Evolutionary conservation across 2,797 vertebrate genomes (phyloP), one percentile per base, ranked within the genome.

Genomic region (Bradypus variegatus): DNA sequence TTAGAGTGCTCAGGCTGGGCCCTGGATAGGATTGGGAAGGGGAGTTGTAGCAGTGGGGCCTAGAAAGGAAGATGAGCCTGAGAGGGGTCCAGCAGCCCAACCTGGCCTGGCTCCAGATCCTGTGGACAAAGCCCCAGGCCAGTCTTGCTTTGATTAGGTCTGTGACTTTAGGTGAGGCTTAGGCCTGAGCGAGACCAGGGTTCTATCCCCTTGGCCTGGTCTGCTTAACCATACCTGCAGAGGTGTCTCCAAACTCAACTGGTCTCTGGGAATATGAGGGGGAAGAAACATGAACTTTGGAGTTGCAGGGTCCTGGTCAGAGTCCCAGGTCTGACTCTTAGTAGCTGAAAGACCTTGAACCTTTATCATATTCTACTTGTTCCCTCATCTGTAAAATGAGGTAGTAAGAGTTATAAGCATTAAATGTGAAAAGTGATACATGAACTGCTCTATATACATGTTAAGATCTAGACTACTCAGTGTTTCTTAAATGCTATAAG

Each of bases 391-490:
- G 25, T 88, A 91, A 92, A 83, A 86, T 55, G 73, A 94, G 73
- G 33, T 90, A 13, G 73, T 86, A 36, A 67, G n/a, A 65, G 18
- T 78, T 88, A 16, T 80, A 33, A 92, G 60, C 53, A 73, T 69
- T 86, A 86, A 86, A 84, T 90, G 67, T 77, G 77, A 92, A 77
- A 86, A 91, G 76, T 94, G 92, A 94, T 92, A 93, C 89, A 91
- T 87, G 85, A 94, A 64, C 89, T 87, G 77, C 64, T 73, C 25
- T 86, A 18, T 64, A 67, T 18, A 70, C 83, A 38, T 75, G 38
- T 70, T 85, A 76, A 72, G 76, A 84, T 86, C 60, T 64, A 81
- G 79, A 67, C 62, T 36, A 67, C 62, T 36, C 82, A 33, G 23
- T 82, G 60, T 91, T 93, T 93, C 81, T 90, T 53, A 91, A 91